Evolutionary conservation across 2,113 vertebrate genomes (phyloP).

Genomic region (Physeter macrocephalus): DNA sequence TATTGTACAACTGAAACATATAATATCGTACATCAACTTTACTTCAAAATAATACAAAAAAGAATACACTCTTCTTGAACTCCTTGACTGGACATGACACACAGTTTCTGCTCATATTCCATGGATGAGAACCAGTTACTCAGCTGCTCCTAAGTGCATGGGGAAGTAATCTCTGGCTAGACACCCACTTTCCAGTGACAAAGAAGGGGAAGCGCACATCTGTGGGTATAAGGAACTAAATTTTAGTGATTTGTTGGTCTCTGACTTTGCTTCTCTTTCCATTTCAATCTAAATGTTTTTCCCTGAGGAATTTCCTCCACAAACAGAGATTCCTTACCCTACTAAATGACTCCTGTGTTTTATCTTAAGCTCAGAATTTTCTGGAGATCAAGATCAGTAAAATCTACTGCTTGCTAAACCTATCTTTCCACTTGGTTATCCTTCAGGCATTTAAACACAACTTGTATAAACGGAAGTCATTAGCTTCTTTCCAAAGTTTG

Average conservation of each 20-base stretch:
- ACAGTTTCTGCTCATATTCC: not conserved
- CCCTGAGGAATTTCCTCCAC: not conserved
- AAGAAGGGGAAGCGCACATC: fast-evolving
- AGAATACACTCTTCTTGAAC: not conserved
- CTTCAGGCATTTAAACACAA: not conserved
- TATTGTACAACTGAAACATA: not conserved
- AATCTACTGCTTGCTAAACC: not conserved
- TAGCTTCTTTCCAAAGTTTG: not conserved
- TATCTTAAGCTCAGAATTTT: not conserved
- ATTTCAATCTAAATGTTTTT: not conserved
- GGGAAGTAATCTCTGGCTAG: not conserved
- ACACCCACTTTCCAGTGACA: not conserved
- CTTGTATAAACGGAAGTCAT: no score
- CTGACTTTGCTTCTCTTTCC: not conserved
- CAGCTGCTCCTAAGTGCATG: not conserved
- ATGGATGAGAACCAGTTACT: not conserved
- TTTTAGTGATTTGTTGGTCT: not conserved
- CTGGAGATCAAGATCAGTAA: not conserved
- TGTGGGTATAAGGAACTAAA: not conserved
- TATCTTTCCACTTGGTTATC: not conserved
- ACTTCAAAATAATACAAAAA: not conserved
- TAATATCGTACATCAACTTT: not conserved
- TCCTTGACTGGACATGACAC: not conserved
- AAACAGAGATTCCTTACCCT: not conserved
- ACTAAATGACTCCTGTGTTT: not conserved